Evolutionary conservation across 2,888 invertebrate genomes (phyloP).

Genomic region (Amiota minor): DNA sequence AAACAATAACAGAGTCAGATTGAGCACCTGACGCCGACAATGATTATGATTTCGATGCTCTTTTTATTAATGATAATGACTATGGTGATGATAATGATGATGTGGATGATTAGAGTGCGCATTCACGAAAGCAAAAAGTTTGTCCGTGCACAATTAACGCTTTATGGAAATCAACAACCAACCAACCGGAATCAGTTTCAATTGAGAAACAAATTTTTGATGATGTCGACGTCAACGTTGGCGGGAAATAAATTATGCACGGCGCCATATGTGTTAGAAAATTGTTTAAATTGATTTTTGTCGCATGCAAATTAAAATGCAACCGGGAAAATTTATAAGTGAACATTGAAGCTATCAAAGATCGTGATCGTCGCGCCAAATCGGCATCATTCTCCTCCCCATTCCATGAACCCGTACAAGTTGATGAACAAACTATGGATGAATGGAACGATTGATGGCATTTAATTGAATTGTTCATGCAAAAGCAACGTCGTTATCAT

Average conservation of each 20-base stretch:
- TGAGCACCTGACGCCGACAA: no score
- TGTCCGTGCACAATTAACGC: not conserved
- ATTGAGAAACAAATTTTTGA: no score
- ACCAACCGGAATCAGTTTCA: not conserved
- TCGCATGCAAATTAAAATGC: constrained; percentile 18
- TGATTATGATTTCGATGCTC: no score
- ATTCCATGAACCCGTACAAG: not conserved
- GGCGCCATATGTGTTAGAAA: constrained; percentile 48
- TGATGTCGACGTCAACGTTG: not conserved
- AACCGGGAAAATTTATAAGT: constrained; percentile 23
- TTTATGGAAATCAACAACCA: not conserved
- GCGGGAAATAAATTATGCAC: constrained; percentile 36
- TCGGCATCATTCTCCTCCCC: not conserved
- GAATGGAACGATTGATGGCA: constrained; percentile 7
- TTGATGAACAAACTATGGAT: not conserved
- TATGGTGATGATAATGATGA: no score
- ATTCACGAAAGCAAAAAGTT: not conserved
- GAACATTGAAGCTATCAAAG: not conserved
- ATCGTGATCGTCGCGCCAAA: not conserved
- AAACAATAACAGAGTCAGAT: no score
- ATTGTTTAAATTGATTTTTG: constrained; percentile 45
- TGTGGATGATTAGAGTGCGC: no score
- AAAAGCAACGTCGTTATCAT: not conserved
- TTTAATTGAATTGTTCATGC: constrained; percentile 27
- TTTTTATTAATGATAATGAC: no score